Conservation (phyloP, 2,888 invertebrate species). For the Pseudococcus viburni region DNA sequence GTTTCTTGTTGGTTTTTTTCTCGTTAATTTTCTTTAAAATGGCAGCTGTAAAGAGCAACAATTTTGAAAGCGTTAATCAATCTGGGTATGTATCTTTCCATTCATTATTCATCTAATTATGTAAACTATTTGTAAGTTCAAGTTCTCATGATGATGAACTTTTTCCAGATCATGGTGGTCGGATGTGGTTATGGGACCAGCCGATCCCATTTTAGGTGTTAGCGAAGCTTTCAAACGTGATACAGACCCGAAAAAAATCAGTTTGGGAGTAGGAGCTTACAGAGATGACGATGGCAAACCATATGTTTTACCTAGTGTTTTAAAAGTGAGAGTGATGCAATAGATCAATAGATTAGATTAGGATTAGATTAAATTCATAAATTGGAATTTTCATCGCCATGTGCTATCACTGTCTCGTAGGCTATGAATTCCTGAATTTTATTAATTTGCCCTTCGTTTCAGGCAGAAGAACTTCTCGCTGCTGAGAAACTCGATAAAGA, state of each 20-base stretch:
- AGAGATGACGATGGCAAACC: conserved; percentile 98
- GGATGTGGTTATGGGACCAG: conserved; percentile 95
- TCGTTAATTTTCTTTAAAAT: background rate
- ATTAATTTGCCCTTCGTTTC: conserved; percentile 67
- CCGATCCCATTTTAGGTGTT: conserved; percentile 97
- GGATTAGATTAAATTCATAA: background rate
- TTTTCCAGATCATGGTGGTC: conserved; percentile 80
- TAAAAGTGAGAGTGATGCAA: conserved; percentile 73
- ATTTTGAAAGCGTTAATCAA: background rate
- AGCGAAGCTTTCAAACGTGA: conserved; percentile 96
- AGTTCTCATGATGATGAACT: background rate
- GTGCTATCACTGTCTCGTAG: background rate
- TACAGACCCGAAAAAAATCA: conserved; percentile 92
- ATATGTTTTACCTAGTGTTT: conserved; percentile 91
- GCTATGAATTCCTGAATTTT: background rate
- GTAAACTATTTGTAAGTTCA: background rate
- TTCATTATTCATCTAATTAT: background rate
- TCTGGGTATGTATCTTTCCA: background rate
- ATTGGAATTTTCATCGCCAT: background rate
- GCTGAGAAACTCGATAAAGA: conserved; percentile 88
- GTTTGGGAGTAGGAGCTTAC: conserved; percentile 96
- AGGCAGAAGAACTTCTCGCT: conserved; percentile 87
- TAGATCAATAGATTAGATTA: background rate
- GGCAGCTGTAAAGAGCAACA: background rate
- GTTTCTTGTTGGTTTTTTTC: background rate